Evolutionary conservation across 2,888 invertebrate species (phyloP), one percentile per base, ranked within the genome.

Genomic region (Notodonta dromedarius): DNA sequence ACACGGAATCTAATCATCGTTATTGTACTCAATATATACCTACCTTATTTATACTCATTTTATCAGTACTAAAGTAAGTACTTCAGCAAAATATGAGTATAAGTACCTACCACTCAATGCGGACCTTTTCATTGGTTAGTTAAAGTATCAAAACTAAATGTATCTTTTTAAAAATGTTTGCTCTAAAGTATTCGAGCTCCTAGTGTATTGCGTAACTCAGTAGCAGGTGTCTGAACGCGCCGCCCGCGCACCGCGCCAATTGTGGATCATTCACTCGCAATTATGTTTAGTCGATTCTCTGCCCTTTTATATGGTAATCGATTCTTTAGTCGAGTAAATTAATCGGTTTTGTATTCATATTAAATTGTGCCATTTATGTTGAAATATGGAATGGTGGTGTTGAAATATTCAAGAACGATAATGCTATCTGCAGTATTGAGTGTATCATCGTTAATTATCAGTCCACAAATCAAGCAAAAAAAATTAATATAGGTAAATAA

Each of bases 181-280:
- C 6, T 42, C 16, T 16, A 39, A 56, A 42, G 56, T 56, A 7
- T 16, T 56, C 42, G 12, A 54, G 79, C 89, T 88, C 85, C 74
- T 74, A 63, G 79, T 60, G 73, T 86, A 85, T 58, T 61, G 86
- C 81, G 90, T 90, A 89, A 76, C 77, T 68, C 84, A 55, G 90
- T 87, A 76, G 89, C 86, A 62, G 60, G 40, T 63, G 63, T 63
- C 63, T 71, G 73, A 73, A 73, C 69, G 73, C 70, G 73, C 72
- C 78, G 75, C 78, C 70, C 65, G 75, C 80, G 69, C 80, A 73
- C 67, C 68, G 63, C 73, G 73, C 80, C 74, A 84, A 82, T 82
- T 83, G 79, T 66, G 77, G 75, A 73, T 72, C 71, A 67, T 62
- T 68, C 73, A 69, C 59, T 70, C 73, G 69, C 73, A 78, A 81